These are phyloP conservation scores for Sipunculus nudus DNA, from an alignment of 2,888 invertebrate species.

Conservation along the genomic window DNA sequence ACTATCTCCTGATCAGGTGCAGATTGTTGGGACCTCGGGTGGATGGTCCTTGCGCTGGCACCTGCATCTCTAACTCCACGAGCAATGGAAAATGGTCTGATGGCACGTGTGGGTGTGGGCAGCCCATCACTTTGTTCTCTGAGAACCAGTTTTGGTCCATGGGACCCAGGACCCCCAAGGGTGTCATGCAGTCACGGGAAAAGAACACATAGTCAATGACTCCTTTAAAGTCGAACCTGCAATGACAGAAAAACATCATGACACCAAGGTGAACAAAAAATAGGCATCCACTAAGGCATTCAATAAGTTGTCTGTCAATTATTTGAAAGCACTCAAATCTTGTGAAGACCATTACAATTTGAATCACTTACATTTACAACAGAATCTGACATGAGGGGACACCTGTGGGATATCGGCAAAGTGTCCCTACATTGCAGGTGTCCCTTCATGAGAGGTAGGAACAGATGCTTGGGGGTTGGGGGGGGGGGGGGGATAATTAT, in stretches of 20 bases:
- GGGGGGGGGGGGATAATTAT: too few relatives aligned
- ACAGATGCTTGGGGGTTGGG: too few relatives aligned
- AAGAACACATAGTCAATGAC: constrained; percentile 99
- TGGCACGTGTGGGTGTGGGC: constrained; percentile 97
- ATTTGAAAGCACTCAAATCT: background rate
- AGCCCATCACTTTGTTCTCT: constrained; percentile 96
- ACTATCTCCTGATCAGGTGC: too few relatives aligned
- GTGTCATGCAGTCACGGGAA: constrained; percentile 93
- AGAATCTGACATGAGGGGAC: too few relatives aligned
- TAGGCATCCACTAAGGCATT: constrained; percentile 1
- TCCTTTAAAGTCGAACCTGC: constrained; percentile 97
- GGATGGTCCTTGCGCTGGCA: too few relatives aligned
- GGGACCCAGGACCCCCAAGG: constrained; percentile 92
- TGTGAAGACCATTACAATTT: too few relatives aligned
- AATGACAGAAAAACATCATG: too few relatives aligned
- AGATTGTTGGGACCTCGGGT: too few relatives aligned
- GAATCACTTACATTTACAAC: too few relatives aligned
- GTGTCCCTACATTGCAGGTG: too few relatives aligned
- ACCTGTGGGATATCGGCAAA: too few relatives aligned
- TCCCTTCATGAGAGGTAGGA: too few relatives aligned
- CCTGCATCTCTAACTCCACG: constrained; percentile 63
- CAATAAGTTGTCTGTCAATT: background rate
- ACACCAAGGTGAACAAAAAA: constrained; percentile 4
- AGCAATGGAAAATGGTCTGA: constrained; percentile 71
- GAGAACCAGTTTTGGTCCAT: constrained; percentile 80